Conservation (phyloP, 1,140 invertebrate genomes). For the Drosophila trapezifrons region DNA sequence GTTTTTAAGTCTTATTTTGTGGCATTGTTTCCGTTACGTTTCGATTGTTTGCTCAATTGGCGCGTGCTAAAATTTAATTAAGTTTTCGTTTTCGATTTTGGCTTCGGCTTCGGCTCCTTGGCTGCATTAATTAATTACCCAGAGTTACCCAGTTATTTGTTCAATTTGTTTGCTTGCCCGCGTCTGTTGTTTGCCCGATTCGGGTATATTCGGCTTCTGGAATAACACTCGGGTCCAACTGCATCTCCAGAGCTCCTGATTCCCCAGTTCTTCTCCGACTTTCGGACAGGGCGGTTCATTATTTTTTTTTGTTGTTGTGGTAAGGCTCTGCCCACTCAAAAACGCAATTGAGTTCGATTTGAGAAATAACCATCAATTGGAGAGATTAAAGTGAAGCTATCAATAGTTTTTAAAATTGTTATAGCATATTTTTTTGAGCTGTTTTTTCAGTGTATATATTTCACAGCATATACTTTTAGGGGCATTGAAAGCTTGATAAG, state of each 20-base stretch:
- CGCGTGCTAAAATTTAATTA: conserved; percentile 34
- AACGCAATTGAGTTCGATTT: background rate
- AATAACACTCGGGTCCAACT: conserved; percentile 20
- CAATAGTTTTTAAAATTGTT: background rate
- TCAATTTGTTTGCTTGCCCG: conserved; percentile 50
- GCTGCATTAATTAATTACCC: conserved; percentile 49
- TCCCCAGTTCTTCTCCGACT: conserved; percentile 24
- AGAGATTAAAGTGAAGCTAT: background rate
- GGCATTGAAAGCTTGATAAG: background rate
- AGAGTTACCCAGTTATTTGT: conserved; percentile 48
- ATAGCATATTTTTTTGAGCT: conserved; percentile 5
- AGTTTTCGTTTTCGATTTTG: conserved; percentile 23
- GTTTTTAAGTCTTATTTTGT: conserved; percentile 9
- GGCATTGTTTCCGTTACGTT: conserved; percentile 40
- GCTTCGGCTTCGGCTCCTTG: conserved; percentile 15
- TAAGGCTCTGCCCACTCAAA: background rate
- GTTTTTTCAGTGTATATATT: background rate
- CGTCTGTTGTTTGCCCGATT: conserved; percentile 23
- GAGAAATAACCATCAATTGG: too few relatives aligned
- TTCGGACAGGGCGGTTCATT: conserved; percentile 6
- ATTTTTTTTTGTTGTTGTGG: background rate
- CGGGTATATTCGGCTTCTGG: conserved; percentile 9
- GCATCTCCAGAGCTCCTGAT: conserved; percentile 23
- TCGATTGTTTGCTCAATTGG: conserved; percentile 41
- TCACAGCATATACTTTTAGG: background rate